phyloP scores from a whole-genome alignment of 2,113 vertebrate genomes.

The Aegotheles bennettii region DNA sequence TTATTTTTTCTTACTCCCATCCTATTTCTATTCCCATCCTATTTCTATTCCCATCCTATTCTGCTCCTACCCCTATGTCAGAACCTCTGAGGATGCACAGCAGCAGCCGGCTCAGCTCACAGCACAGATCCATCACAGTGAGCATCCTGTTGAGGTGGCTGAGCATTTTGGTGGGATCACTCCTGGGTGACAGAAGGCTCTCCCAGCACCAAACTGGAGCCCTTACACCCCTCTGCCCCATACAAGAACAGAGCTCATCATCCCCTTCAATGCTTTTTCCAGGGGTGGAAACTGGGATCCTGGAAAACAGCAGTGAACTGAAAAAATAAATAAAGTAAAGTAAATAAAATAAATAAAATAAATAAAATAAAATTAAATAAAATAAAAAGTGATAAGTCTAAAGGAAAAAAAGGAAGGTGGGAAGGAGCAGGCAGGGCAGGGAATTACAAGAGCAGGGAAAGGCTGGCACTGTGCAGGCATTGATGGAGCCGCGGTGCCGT shows the following conservation, averaged over 20 bases:
- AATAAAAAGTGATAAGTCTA: background rate
- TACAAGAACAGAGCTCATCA: background rate
- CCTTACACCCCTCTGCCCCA: background rate
- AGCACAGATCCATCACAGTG: accelerated
- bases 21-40: too few species aligned
- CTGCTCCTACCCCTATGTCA: too few species aligned
- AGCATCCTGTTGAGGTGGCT: background rate
- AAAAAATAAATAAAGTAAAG: background rate
- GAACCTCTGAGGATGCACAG: too few species aligned
- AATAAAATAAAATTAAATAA: background rate
- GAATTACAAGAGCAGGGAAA: background rate
- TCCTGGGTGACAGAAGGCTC: too few species aligned
- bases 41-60: too few species aligned
- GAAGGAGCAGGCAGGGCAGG: background rate
- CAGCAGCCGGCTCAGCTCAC: background rate
- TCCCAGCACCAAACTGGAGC: background rate
- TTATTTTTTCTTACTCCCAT: too few species aligned
- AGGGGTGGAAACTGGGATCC: background rate
- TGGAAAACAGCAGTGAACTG: background rate
- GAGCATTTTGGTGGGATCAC: too few species aligned
- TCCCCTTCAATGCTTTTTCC: accelerated
- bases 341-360: background rate
- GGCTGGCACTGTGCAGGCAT: background rate
- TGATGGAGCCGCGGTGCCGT: background rate
- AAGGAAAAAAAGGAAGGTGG: background rate